A percentile compares a stretch with the other conserved stretches of the same genome.
phyloP scores from a whole-genome alignment of 2,113 vertebrate species.

The Sterna hirundo region DNA sequence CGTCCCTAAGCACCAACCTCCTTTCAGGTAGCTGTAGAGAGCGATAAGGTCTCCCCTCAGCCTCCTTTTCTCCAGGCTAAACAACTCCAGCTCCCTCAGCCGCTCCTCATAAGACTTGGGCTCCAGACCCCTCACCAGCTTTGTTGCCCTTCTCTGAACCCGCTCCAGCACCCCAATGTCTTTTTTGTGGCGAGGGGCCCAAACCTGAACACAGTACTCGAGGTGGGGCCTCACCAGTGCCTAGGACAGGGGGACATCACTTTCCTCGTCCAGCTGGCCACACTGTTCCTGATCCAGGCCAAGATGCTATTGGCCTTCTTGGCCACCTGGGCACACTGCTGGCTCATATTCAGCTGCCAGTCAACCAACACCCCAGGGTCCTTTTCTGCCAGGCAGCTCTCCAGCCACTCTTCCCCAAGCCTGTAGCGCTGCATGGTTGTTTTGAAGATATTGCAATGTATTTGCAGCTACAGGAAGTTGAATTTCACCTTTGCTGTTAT shows the following conservation, averaged over 20 bases:
- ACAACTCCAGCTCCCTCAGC: neutral
- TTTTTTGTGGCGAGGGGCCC: neutral
- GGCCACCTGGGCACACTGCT: neutral
- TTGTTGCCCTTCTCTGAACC: neutral
- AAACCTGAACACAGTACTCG: neutral
- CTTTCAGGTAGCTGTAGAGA: neutral
- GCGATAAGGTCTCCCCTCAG: neutral
- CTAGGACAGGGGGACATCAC: neutral
- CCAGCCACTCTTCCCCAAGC: neutral
- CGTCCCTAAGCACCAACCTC: neutral
- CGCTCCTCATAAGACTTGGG: neutral
- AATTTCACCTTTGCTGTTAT: neutral
- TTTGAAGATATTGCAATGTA: rapidly evolving
- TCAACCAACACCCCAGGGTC: neutral
- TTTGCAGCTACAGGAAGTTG: neutral
- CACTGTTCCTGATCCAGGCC: neutral
- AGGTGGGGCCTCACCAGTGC: neutral
- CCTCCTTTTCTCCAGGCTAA: neutral
- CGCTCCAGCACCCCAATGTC: neutral
- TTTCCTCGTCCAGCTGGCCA: neutral
- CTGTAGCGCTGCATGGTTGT: neutral
- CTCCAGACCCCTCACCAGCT: neutral
- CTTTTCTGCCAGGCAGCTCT: neutral
- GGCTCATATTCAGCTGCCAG: neutral
- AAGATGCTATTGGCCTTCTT: neutral